A percentile compares a stretch with the other conserved stretches of the same genome.
phyloP scores from a whole-genome alignment of 2,797 vertebrate genomes.

The Molothrus ater region DNA sequence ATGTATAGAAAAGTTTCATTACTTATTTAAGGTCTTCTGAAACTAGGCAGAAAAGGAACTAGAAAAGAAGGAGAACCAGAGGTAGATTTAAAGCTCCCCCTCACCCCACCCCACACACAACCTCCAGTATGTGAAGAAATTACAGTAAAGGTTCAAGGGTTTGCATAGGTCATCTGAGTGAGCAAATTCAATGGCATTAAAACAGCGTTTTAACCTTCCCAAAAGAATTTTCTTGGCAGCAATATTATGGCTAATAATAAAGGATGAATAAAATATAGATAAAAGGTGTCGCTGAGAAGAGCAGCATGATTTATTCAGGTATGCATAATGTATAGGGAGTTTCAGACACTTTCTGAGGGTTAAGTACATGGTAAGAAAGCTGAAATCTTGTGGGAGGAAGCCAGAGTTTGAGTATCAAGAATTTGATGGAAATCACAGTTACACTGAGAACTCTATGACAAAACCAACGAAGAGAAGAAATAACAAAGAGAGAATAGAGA shows the following conservation, averaged over 20 bases:
- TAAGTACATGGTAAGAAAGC: neutral
- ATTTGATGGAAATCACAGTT: slow-evolving; percentile 2
- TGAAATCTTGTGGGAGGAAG: neutral
- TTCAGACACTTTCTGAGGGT: slow-evolving; percentile 17
- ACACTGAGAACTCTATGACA: neutral
- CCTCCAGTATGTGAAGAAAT: neutral
- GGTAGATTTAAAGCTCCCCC: neutral
- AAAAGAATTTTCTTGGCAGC: neutral
- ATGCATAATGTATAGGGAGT: neutral
- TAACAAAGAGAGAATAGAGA: neutral
- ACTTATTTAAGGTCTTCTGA: neutral
- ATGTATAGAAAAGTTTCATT: neutral
- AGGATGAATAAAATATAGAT: neutral
- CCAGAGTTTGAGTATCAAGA: neutral
- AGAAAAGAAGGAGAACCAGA: neutral
- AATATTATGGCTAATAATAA: slow-evolving; percentile 5
- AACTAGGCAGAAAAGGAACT: neutral
- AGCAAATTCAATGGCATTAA: neutral
- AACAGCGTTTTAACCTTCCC: neutral
- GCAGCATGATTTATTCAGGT: neutral
- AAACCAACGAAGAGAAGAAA: neutral
- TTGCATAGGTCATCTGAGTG: neutral
- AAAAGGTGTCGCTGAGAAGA: slow-evolving; percentile 8
- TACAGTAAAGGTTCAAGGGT: neutral
- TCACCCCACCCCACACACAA: neutral